A percentile compares a stretch with the other conserved stretches of the same genome.
Conservation (phyloP, 2,888 invertebrate species). For the Ephialtes manifestator region DNA sequence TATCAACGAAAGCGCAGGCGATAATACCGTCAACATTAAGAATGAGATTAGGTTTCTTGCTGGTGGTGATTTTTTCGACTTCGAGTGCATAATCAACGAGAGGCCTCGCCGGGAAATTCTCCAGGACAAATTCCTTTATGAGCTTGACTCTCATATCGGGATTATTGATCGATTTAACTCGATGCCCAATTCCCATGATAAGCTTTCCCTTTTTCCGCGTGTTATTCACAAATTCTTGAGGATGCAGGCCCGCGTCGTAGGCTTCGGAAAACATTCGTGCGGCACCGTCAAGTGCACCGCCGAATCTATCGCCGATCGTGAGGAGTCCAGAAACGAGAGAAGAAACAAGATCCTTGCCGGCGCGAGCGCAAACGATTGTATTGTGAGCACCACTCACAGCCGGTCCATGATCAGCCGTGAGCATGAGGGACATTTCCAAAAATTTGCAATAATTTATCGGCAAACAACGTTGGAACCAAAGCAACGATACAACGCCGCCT, state of each 20-base stretch:
- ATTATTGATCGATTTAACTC: constrained; percentile 97
- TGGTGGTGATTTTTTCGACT: constrained; percentile 99
- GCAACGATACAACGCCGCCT: constrained; percentile 97
- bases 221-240: constrained; percentile 99
- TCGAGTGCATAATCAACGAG: constrained; percentile 98
- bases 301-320: constrained; percentile 99
- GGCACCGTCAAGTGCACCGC: constrained; percentile 99
- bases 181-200: constrained; percentile 99
- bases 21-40: constrained; percentile 99
- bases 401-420: constrained; percentile 99
- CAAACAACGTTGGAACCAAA: constrained; percentile 99
- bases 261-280: constrained; percentile 99
- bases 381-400: constrained; percentile 99
- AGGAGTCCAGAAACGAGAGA: constrained; percentile 98
- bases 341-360: constrained; percentile 99
- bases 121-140: constrained; percentile 97
- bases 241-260: constrained; percentile 96
- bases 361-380: constrained; percentile 98
- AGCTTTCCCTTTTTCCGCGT: constrained; percentile 98
- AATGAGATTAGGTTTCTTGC: constrained; percentile 99
- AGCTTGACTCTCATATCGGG: constrained; percentile 99
- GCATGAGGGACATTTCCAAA: constrained; percentile 99
- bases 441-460: constrained; percentile 98
- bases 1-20: constrained; percentile 98
- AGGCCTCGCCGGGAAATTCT: constrained; percentile 97